These are phyloP conservation scores for Rattus rattus DNA, from an alignment of 2,113 vertebrate species.

Conservation along the genomic window DNA sequence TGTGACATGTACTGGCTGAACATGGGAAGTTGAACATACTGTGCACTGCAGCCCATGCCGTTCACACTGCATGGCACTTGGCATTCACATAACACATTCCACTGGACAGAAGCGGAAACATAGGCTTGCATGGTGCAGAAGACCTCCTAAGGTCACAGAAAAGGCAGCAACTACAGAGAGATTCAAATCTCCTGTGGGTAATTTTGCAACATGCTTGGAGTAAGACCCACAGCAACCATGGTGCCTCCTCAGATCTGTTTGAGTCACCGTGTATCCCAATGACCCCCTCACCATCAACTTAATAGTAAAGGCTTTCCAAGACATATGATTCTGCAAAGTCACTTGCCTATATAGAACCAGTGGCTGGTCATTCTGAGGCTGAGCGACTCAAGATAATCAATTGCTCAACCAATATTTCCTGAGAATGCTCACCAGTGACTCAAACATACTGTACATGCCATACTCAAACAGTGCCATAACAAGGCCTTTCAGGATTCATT, in stretches of 20 bases:
- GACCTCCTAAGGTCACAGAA: not conserved
- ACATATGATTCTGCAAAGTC: not conserved
- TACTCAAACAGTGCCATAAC: not conserved
- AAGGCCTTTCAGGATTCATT: slow-evolving; percentile 10
- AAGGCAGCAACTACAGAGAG: not conserved
- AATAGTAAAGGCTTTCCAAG: not conserved
- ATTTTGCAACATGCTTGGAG: not conserved
- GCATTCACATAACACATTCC: not conserved
- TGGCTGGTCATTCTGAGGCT: slow-evolving; percentile 37
- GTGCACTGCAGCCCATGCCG: not conserved
- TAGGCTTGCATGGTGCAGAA: not conserved
- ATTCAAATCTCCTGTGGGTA: not conserved
- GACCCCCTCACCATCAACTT: not conserved
- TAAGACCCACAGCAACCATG: not conserved
- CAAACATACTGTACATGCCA: too few relatives aligned
- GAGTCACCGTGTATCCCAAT: not conserved
- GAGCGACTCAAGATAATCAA: slow-evolving; percentile 51
- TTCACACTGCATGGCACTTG: not conserved
- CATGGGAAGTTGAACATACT: not conserved
- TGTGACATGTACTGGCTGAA: too few relatives aligned
- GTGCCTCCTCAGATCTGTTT: not conserved
- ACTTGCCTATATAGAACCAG: not conserved
- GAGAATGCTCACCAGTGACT: not conserved
- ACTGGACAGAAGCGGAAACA: not conserved
- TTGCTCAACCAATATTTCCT: slow-evolving; percentile 55